Conservation (phyloP, 2,113 vertebrate genomes). For the Eonycteris spelaea region DNA sequence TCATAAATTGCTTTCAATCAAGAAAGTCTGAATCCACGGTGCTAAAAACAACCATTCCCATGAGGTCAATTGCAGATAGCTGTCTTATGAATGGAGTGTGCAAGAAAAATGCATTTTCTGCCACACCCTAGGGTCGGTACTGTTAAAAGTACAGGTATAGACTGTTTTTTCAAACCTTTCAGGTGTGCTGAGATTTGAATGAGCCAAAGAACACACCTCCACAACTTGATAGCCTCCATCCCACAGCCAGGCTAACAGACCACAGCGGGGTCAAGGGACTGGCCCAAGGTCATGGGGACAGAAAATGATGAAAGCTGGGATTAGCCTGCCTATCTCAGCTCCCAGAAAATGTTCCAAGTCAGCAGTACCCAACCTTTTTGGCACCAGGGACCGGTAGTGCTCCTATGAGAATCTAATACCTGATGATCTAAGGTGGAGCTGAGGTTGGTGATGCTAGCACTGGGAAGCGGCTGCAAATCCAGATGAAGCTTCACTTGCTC, state of each 20-base stretch:
- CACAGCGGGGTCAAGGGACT: too few species aligned
- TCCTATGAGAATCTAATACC: too few species aligned
- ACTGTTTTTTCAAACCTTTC: background rate
- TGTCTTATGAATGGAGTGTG: background rate
- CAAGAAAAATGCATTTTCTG: background rate
- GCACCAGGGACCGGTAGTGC: too few species aligned
- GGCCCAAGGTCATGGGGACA: background rate
- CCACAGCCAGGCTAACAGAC: background rate
- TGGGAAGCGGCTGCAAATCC: too few species aligned
- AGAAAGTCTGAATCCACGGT: background rate
- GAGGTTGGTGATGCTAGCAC: too few species aligned
- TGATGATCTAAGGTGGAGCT: too few species aligned
- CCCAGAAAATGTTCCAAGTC: background rate
- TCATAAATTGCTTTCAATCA: background rate
- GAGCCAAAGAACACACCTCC: background rate
- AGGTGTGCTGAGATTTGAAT: background rate
- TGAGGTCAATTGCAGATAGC: background rate
- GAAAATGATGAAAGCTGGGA: background rate
- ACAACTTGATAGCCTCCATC: rapidly evolving
- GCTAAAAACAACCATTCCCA: background rate
- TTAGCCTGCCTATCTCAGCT: background rate
- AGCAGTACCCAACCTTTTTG: too few species aligned
- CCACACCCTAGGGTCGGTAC: background rate
- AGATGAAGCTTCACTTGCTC: too few species aligned
- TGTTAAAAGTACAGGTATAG: too few species aligned